phyloP scores from a whole-genome alignment of 30 jellyfish, hydroid and myxozoan genomes.

The Aurelia aurita region DNA sequence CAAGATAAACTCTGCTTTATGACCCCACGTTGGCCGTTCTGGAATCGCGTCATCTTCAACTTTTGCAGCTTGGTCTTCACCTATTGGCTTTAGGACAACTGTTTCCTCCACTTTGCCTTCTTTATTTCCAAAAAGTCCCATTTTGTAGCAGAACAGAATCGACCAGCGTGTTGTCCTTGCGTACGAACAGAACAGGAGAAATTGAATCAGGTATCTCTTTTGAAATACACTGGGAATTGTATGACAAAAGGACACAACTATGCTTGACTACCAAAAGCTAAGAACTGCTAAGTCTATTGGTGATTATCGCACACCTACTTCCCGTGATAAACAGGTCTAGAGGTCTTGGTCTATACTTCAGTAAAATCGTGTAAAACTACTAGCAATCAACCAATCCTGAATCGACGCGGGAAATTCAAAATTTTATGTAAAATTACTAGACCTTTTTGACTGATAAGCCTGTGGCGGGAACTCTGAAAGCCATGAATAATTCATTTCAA shows the following conservation, averaged over 20 bases:
- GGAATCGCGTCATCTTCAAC: conserved; percentile 34
- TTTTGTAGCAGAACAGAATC: background rate
- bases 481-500: too few relatives aligned
- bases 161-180: too few relatives aligned
- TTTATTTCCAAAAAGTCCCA: conserved; percentile 39
- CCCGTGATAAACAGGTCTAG: background rate
- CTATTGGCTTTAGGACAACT: conserved; percentile 25
- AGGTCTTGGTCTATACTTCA: background rate
- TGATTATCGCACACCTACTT: too few relatives aligned
- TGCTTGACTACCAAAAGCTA: too few relatives aligned
- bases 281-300: too few relatives aligned
- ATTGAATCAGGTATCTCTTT: too few relatives aligned
- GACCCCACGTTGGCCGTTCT: conserved; percentile 88
- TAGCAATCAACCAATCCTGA: conserved; percentile 15
- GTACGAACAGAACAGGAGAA: too few relatives aligned
- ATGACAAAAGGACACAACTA: too few relatives aligned
- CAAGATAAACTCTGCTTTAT: conserved; percentile 82
- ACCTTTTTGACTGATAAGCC: too few relatives aligned
- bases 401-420: conserved; percentile 47
- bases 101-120: conserved; percentile 43
- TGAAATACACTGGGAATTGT: too few relatives aligned
- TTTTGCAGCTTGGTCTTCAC: background rate
- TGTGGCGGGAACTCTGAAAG: too few relatives aligned
- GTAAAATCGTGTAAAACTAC: conserved; percentile 24
- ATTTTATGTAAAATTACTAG: too few relatives aligned